Base-by-base conservation (phyloP, 1,140 invertebrate species). In the Trypoxylus dichotomus region DNA sequence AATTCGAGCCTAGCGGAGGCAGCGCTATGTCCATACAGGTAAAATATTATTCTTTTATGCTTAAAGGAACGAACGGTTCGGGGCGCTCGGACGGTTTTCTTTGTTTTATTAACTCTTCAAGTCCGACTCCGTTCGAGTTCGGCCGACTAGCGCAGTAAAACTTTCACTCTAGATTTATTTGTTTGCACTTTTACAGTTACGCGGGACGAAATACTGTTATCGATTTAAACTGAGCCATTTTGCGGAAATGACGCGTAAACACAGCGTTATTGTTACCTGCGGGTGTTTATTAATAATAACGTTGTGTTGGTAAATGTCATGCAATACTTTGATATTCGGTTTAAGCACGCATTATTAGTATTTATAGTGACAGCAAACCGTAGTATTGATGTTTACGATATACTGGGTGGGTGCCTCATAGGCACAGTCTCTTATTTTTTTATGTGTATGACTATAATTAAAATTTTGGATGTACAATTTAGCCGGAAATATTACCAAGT, bases 1-100 rank as follows among this genome's bases (percentile, higher is more conserved):
- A 54, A 54, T 54, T 54, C 47, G 47, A 54, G 47, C 47, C 47
- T 54, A 54, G 47, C 13, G 42, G 42, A 11, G 15, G 42, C 15
- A 43, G 42, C 15, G 15, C 10, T 8, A 54, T n/a, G 15, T 54
- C 47, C 47, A 54, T 54, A n/a, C 47, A 54, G 47, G 47, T 54
- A 54, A 54, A 54, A 54, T 54, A 54, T 54, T 54, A 54, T 54
- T 54, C 47, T 54, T 54, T 54, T 54, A 54, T 54, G 47, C 47
- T 54, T 54, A 54, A 54, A 54, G 47, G 47, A 54, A 54, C 47
- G 13, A 54, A 54, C 47, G 47, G 47, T 19, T 19, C 19, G 15
- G 15, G 19, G 19, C 47, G 47, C 47, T 21, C 15, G 47, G 19
- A 54, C 47, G 19, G 47, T 54, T 54, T n/a, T n/a, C 15, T 54